Evolutionary conservation across 1,140 invertebrate species (phyloP), one percentile per base, ranked within the genome.

Genomic region (Drosophila subobscura): DNA sequence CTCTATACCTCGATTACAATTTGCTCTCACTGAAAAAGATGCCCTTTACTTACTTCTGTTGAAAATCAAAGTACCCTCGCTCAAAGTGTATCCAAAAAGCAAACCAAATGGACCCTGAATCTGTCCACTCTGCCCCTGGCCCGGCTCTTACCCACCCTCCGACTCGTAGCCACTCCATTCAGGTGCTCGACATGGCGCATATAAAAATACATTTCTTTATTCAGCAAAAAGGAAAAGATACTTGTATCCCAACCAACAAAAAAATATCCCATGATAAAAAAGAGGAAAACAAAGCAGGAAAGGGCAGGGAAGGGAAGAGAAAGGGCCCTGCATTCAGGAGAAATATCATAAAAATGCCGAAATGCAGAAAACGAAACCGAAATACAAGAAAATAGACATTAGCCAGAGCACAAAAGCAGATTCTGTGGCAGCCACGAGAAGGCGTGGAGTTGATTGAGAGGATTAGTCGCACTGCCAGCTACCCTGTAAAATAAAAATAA

Each of bases 121-220:
- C 33, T 37, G 33, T 37, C 33, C 59, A 58, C 59, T 58, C 52
- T 37, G n/a, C 59, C 41, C 22, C 29, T 7, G 2, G 6, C 20
- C 16, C n/a, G 3, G n/a, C 14, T 23, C 41, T 14, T 22, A 8
- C 16, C 14, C 12, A 12, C 10, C 8, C 44, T 20, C 27, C 37
- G 7, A 22, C 54, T 42, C 25, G 42, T n/a, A 46, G 23, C n/a
- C 41, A 47, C 61, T 50, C 50, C 77, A 52, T 67, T 88, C 81
- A 86, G 78, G 81, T 86, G 83, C 80, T 74, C 61, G 65, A 64
- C 80, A 67, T 63, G 64, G 75, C 80, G 80, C 81, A 88, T 86
- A 86, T 88, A 86, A 88, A 85, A 86, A 86, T 86, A 86, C 78
- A 86, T 86, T 81, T 68, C 73, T 84, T 85, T 80, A 66, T 85